Base-by-base conservation (phyloP, 2,888 invertebrate genomes). In the Tinea semifulvella region DNA sequence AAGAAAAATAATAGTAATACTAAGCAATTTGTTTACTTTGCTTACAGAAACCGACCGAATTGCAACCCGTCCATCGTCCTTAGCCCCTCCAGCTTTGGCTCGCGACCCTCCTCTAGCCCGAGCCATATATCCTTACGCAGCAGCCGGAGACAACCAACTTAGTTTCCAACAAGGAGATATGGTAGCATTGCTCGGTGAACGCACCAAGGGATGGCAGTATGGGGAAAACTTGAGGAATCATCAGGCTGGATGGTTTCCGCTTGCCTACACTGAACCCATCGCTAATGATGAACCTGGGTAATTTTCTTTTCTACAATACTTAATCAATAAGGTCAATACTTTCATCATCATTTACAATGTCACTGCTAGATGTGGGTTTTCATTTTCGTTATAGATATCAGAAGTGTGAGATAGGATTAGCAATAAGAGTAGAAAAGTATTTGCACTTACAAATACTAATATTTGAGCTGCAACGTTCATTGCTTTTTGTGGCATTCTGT, bases 161-260 rank as follows among this genome's bases (percentile, higher is more conserved):
- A 92, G 91, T 63, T 96, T 96, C 77, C 88, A 91, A 50, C 94
- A 95, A 74, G 94, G 94, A 49, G 96, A 96, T 69, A 84, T 92
- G 48, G 89, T 96, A 46, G 90, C 92, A 5, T 72, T 96, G 51
- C 89, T 95, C 56, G 96, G 96, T 16, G 94, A 94, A 57, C 85
- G 93, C 54, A 94, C 93, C 53, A 96, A 96, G 66, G 96, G 96
- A 17, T 96, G 96, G 96, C 96, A 96, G 72, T 96, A 95, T 60
- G 96, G 96, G n/a, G 95, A 96, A 68, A 96, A 96, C 71, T 71
- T 92, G 53, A 85, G 94, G 46, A 94, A 93, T n/a, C 93, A 94
- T 64, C 88, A 90, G 62, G 90, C 92, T 52, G 96, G 96, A 22
- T 96, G 96, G 96, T 96, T 96, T 72, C 96, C 96, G 1, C 77